These are phyloP conservation scores for Globodera rostochiensis DNA, from an alignment of 1,140 invertebrate species.

Conservation along the genomic window DNA sequence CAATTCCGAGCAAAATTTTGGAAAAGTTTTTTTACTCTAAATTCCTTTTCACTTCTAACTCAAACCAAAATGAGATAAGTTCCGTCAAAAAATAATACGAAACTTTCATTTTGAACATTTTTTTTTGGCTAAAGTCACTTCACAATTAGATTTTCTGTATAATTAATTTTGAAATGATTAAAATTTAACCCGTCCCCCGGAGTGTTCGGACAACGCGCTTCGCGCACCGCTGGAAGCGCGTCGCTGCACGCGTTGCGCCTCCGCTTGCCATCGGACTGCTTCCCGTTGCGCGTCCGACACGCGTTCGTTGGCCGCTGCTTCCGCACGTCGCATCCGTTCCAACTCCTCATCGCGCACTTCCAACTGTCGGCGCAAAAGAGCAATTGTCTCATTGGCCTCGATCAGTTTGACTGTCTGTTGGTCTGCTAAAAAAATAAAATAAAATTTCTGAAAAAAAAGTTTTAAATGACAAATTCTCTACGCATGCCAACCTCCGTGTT, in stretches of 20 bases:
- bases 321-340: conserved; percentile 9
- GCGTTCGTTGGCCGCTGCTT: conserved; percentile 9
- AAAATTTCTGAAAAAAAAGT: not conserved
- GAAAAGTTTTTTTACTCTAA: too few relatives aligned
- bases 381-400: conserved; percentile 21
- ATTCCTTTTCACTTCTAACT: too few relatives aligned
- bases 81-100: too few relatives aligned
- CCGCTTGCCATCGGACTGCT: not conserved
- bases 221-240: not conserved
- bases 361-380: not conserved
- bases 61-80: too few relatives aligned
- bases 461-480: not conserved
- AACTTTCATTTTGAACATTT: too few relatives aligned
- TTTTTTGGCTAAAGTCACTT: too few relatives aligned
- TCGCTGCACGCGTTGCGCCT: conserved; percentile 17
- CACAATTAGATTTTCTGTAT: too few relatives aligned
- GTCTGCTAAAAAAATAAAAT: conserved; percentile 2
- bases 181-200: not conserved
- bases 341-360: conserved; percentile 15
- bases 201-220: not conserved
- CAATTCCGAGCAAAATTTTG: too few relatives aligned
- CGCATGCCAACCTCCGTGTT: conserved; percentile 5
- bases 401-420: conserved; percentile 5
- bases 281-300: conserved; percentile 9
- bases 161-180: too few relatives aligned